Base-by-base conservation (phyloP, 2,113 vertebrate genomes). In the Gorilla gorilla region DNA sequence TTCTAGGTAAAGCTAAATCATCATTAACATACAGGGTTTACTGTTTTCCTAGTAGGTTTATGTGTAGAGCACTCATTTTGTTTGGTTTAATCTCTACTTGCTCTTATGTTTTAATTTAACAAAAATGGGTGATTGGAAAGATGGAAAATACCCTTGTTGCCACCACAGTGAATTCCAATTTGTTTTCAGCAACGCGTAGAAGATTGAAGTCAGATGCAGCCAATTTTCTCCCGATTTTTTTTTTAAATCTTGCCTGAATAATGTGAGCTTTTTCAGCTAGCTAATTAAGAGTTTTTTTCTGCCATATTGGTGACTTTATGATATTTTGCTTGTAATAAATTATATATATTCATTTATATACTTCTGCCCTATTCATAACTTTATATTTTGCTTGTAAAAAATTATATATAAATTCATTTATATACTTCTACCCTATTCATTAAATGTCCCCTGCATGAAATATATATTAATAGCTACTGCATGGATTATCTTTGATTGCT, bases 81-180 rank as follows among this genome's bases (percentile, higher is more conserved):
- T 95, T 94, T 93, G 12, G 25, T 52, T 94, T 96, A 32, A 55
- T 73, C 13, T 92, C 11, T 89, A 8, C n/a, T 95, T 79, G 20
- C 52, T 86, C 94, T 79, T 96, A 30, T 82, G 32, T 93, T 92
- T 93, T 80, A 83, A 38, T 59, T 64, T 55, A 59, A 70, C 48
- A 70, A 73, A 86, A 59, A 89, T 25, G 22, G 20, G 20, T 40
- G 20, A 68, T 57, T 86, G 23, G 50, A 68, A 85, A 48, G 22
- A 5, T 83, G 66, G 64, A 79, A 92, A 73, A 76, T 90, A 80
- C 48, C 68, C 89, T 90, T 13, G 6, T 59, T 92, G 72, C n/a
- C n/a, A 57, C 57, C 59, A 80, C 38, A 78, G 4, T 55, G 70
- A 75, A 3, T 90, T 86, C 45, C 5, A 35, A 0, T 93, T 94